These are phyloP conservation scores for Ptychodera flava DNA, from an alignment of 35 echinoderm and acorn worm genomes.

Conservation along the genomic window DNA sequence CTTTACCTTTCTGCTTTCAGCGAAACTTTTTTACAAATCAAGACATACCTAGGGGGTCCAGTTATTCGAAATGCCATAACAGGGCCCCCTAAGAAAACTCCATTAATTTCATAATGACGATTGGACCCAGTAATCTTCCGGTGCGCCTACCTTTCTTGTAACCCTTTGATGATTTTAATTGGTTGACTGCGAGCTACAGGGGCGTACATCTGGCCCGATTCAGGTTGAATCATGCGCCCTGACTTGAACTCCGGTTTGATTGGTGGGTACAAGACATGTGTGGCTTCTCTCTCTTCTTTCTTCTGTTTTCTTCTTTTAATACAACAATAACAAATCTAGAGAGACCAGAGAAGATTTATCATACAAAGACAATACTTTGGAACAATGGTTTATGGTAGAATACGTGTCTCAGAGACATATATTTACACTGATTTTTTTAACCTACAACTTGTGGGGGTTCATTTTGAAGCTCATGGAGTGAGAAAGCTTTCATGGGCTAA, in stretches of 20 bases:
- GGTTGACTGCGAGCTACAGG: slow-evolving; percentile 72
- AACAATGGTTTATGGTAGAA: background rate
- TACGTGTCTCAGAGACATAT: background rate
- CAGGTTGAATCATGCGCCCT: slow-evolving; percentile 70
- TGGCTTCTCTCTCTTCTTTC: slow-evolving; percentile 68
- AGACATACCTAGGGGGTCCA: too few relatives aligned
- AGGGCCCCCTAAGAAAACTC: too few relatives aligned
- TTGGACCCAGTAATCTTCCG: too few relatives aligned
- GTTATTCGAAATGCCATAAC: too few relatives aligned
- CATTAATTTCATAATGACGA: too few relatives aligned
- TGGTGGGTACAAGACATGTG: slow-evolving; percentile 75
- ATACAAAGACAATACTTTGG: background rate
- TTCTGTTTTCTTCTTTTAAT: slow-evolving; percentile 73
- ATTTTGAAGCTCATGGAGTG: too few relatives aligned
- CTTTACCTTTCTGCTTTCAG: too few relatives aligned
- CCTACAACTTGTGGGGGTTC: too few relatives aligned
- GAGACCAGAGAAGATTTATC: background rate
- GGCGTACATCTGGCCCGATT: slow-evolving; percentile 51
- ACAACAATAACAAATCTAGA: slow-evolving; percentile 70
- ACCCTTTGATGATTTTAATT: slow-evolving; percentile 72
- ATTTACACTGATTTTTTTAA: background rate
- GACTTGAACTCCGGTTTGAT: slow-evolving; percentile 80
- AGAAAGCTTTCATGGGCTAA: too few relatives aligned
- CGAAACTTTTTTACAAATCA: too few relatives aligned
- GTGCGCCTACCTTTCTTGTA: slow-evolving; percentile 97